phyloP scores from a whole-genome alignment of 1,140 invertebrate species.

The Nasonia vitripennis region DNA sequence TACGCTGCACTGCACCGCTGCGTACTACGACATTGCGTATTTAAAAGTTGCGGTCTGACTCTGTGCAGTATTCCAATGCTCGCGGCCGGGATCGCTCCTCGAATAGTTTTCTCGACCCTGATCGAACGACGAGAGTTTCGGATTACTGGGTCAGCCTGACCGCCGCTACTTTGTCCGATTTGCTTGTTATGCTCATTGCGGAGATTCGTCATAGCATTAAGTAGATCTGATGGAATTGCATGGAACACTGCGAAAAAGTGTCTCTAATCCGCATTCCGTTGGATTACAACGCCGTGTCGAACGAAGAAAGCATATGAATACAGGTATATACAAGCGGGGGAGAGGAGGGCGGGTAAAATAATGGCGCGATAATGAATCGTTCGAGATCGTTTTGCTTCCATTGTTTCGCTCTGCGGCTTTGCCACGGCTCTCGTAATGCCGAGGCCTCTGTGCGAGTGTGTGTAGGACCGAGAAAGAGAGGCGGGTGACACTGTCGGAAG shows the following conservation, averaged over 20 bases:
- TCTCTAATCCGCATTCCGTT: neutral
- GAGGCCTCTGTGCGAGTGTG: constrained; percentile 37
- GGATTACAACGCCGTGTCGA: too few species aligned
- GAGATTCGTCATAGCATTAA: too few species aligned
- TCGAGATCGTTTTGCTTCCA: constrained; percentile 55
- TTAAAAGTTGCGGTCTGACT: constrained; percentile 1
- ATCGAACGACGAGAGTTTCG: constrained; percentile 44
- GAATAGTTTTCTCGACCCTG: constrained; percentile 48
- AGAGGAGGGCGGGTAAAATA: constrained; percentile 30
- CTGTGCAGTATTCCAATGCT: neutral
- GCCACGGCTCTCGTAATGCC: constrained; percentile 43
- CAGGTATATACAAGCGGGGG: neutral
- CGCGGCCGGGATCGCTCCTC: constrained; percentile 4
- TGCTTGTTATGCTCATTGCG: too few species aligned
- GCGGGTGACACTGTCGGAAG: constrained; percentile 59
- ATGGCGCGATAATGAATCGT: constrained; percentile 56
- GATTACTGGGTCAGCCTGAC: neutral
- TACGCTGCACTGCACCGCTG: neutral
- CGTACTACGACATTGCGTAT: neutral
- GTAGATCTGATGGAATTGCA: too few species aligned
- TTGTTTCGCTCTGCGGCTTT: constrained; percentile 59
- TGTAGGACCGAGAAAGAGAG: constrained; percentile 33
- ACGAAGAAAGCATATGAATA: too few species aligned
- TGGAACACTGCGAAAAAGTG: too few species aligned
- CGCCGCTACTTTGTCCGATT: too few species aligned